phyloP scores from a whole-genome alignment of 2,113 vertebrate species.

The Melanocharis versteri region DNA sequence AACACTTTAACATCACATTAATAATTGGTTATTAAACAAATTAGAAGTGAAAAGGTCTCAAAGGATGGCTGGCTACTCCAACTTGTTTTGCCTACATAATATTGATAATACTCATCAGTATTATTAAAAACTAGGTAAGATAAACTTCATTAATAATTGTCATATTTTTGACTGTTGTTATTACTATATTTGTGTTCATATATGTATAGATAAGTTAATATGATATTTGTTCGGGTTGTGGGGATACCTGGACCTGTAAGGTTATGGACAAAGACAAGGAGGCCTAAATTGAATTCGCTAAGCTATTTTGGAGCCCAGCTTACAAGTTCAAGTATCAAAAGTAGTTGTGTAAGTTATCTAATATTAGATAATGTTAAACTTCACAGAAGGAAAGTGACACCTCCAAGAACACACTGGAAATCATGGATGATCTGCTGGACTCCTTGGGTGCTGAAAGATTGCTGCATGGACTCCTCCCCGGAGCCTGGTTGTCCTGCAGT shows the following conservation, averaged over 20 bases:
- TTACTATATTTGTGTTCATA: not conserved
- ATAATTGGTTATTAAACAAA: not conserved
- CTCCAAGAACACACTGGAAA: not conserved
- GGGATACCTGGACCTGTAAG: not conserved
- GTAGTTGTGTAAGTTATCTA: not conserved
- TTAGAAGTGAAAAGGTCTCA: not conserved
- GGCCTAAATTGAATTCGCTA: not conserved
- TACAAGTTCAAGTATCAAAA: not conserved
- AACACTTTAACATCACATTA: not conserved
- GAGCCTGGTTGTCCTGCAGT: not conserved
- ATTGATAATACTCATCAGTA: not conserved
- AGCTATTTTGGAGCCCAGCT: not conserved
- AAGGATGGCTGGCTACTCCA: not conserved
- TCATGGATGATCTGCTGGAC: not conserved
- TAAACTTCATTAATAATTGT: not conserved
- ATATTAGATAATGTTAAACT: not conserved
- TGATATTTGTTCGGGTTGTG: not conserved
- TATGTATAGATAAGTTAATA: not conserved
- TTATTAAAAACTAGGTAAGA: not conserved
- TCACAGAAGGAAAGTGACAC: not conserved
- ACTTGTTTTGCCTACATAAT: not conserved
- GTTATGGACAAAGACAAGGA: not conserved
- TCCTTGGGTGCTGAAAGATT: not conserved
- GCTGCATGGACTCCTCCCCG: accelerated
- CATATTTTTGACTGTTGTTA: not conserved